Evolutionary conservation across 2,888 invertebrate genomes (phyloP), one percentile per base, ranked within the genome.

Genomic region (Blastobasis adustella): DNA sequence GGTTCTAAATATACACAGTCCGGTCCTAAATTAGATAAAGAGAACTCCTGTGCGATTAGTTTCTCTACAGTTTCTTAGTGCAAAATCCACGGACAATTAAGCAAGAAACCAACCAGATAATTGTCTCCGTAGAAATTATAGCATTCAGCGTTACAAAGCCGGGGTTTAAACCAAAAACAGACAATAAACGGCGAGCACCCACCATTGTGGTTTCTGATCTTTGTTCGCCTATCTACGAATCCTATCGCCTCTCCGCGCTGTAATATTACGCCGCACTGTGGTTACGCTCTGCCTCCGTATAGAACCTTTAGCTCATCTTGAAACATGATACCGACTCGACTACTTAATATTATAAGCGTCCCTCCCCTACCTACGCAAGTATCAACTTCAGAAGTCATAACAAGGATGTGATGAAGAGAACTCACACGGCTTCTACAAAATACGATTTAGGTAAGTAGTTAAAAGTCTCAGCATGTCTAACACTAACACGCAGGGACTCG

Each of bases 161-260:
- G 41, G 38, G 56, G 45, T 52, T 50, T 54, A 57, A 58, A 59
- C 60, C 69, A 66, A 68, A 72, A 65, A 56, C 67, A 67, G 66
- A 71, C 66, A 76, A 73, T 73, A 76, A 74, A 69, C 66, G 58
- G 61, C 62, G 58, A 58, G 62, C 63, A 60, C 61, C 55, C 58
- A 58, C 66, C 58, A 75, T 77, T 79, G 76, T 78, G 65, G 61
- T 59, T 55, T 51, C 59, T 61, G 65, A 71, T 78, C 76, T 76
- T 76, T 77, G 77, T 79, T 73, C 71, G 64, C 65, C 60, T 77
- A 76, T 77, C 77, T 73, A 61, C 65, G 73, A 67, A 68, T 71
- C 72, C 75, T 72, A 74, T 77, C 75, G 68, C 60, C 56, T 57
- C 58, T 63, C 67, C 70, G 41, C 45, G 41, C 37, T 40, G 46